A percentile compares a stretch with the other conserved stretches of the same genome.
These are phyloP conservation scores for Ptilodon capucinus DNA, from an alignment of 2,888 invertebrate genomes.

Conservation along the genomic window DNA sequence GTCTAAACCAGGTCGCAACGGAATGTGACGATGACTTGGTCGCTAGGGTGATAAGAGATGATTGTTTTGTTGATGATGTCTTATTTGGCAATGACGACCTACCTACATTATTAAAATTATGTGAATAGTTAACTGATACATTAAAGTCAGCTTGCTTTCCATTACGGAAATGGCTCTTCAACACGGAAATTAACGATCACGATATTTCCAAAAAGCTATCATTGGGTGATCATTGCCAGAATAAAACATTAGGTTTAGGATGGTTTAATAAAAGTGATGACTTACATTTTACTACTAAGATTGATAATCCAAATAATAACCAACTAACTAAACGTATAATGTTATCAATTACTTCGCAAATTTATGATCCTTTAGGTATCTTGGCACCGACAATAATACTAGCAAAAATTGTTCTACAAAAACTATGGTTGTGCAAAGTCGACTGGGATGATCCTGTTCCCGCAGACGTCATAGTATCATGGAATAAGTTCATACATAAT, in stretches of 20 bases:
- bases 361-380: background rate
- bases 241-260: conserved; percentile 6
- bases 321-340: background rate
- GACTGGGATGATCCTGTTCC: conserved; percentile 2
- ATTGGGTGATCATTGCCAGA: conserved; percentile 2
- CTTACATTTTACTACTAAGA: background rate
- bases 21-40: too few species aligned
- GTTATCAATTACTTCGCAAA: background rate
- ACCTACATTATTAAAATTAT: too few species aligned
- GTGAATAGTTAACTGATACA: too few species aligned
- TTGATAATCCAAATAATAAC: background rate
- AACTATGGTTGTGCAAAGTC: conserved; percentile 2
- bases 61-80: too few species aligned
- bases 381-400: conserved; percentile 1
- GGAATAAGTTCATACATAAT: background rate
- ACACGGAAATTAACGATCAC: background rate
- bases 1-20: too few species aligned
- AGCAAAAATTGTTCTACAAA: conserved; percentile 2
- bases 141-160: too few species aligned
- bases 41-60: too few species aligned
- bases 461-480: background rate
- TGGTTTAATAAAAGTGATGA: background rate
- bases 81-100: too few species aligned
- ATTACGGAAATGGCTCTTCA: background rate
- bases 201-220: background rate